Conservation (phyloP, 2,797 vertebrate species). For the Meda fulgida region DNA sequence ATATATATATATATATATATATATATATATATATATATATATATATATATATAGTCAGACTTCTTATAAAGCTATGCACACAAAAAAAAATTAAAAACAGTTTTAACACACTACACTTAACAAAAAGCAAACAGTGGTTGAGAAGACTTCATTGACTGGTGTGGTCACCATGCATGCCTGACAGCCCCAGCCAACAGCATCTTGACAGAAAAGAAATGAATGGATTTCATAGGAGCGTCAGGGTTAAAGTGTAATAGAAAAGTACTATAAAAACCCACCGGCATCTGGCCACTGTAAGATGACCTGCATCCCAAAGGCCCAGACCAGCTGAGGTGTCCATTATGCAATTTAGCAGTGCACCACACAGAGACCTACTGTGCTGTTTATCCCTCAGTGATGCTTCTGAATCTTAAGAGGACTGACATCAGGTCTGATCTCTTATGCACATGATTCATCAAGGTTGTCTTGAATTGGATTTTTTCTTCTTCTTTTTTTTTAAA, state of each 20-base stretch:
- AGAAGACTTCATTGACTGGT: constrained; percentile 10
- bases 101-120: neutral
- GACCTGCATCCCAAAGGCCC: constrained; percentile 25
- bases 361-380: constrained; percentile 1
- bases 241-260: constrained; percentile 41
- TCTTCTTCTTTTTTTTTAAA: neutral
- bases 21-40: too few species aligned
- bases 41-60: too few species aligned
- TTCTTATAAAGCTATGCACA: neutral
- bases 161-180: neutral
- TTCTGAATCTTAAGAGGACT: neutral
- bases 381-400: neutral
- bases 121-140: neutral
- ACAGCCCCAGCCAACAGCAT: neutral
- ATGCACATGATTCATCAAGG: constrained; percentile 1
- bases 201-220: constrained; percentile 19
- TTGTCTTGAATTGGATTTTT: neutral
- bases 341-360: neutral
- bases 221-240: neutral
- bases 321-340: constrained; percentile 1
- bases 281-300: constrained; percentile 22
- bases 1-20: too few species aligned
- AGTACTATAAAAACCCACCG: constrained; percentile 37
- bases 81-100: neutral
- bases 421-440: constrained; percentile 4